Conservation (phyloP, 2,113 vertebrate species). For the Lota lota region DNA sequence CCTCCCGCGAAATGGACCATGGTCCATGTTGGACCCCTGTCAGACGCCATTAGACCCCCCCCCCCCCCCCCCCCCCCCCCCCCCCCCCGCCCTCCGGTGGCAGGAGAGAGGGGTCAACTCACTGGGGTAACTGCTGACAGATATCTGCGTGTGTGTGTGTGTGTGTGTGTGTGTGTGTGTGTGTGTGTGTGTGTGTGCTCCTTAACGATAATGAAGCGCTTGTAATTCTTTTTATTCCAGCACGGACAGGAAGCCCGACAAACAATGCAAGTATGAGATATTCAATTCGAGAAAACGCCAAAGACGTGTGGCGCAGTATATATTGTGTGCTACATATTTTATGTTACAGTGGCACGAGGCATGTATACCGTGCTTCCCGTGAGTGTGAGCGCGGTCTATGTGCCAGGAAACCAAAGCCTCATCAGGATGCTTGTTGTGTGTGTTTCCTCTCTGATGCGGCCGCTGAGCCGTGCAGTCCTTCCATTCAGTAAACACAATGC, state of each 20-base stretch:
- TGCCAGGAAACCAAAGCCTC: background rate
- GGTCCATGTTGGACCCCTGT: conserved; percentile 67
- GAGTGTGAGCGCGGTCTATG: too few species aligned
- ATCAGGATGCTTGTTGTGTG: background rate
- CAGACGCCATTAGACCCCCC: conserved; percentile 61
- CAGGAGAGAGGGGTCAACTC: conserved; percentile 44
- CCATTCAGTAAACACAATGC: conserved; percentile 65
- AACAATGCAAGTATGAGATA: too few species aligned
- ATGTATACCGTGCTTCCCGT: too few species aligned
- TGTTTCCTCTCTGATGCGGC: background rate
- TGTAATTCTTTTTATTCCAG: background rate
- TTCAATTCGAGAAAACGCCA: too few species aligned
- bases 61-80: conserved; percentile 23
- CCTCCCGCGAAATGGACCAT: conserved; percentile 60
- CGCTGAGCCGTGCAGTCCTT: conserved; percentile 21
- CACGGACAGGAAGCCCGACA: too few species aligned
- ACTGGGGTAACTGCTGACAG: conserved; percentile 38
- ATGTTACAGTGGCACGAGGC: too few species aligned
- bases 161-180: conserved; percentile 1
- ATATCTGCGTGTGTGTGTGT: conserved; percentile 1
- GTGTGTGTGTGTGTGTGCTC: background rate
- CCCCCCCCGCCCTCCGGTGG: conserved; percentile 12
- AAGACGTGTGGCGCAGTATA: too few species aligned
- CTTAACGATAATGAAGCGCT: background rate
- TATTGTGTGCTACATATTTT: too few species aligned